phyloP scores from a whole-genome alignment of 2,113 vertebrate genomes.

The Ceuthmochares aereus region DNA sequence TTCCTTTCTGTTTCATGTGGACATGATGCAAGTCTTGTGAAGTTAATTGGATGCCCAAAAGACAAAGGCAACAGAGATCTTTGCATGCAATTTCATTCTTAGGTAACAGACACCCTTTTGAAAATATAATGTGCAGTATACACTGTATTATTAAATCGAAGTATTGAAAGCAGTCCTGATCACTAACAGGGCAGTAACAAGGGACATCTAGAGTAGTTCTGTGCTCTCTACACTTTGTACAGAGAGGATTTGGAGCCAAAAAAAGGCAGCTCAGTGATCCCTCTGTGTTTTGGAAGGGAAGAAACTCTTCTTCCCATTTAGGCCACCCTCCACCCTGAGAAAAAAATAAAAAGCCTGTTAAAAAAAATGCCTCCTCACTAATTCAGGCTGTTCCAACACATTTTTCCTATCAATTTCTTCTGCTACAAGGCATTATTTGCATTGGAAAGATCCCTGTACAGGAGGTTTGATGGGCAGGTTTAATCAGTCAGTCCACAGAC shows the following conservation, averaged over 20 bases:
- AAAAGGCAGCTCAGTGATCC: not conserved
- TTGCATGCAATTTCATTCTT: not conserved
- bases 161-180: not conserved
- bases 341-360: not conserved
- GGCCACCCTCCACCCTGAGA: too few relatives aligned
- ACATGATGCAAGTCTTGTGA: not conserved
- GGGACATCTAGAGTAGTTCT: not conserved
- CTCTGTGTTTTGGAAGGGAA: not conserved
- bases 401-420: not conserved
- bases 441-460: not conserved
- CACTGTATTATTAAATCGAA: not conserved
- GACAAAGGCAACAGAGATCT: not conserved
- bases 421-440: not conserved
- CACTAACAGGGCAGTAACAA: not conserved
- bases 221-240: not conserved
- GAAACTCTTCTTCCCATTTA: not conserved
- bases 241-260: not conserved
- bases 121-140: not conserved
- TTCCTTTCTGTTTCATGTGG: not conserved
- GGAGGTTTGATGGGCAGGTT: not conserved
- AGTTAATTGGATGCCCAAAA: not conserved
- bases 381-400: not conserved
- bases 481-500: constrained; percentile 20
- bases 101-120: not conserved
- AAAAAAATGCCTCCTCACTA: not conserved